A percentile compares a stretch with the other conserved stretches of the same genome.
phyloP scores from a whole-genome alignment of 2,113 vertebrate genomes.

The Prionailurus viverrinus region DNA sequence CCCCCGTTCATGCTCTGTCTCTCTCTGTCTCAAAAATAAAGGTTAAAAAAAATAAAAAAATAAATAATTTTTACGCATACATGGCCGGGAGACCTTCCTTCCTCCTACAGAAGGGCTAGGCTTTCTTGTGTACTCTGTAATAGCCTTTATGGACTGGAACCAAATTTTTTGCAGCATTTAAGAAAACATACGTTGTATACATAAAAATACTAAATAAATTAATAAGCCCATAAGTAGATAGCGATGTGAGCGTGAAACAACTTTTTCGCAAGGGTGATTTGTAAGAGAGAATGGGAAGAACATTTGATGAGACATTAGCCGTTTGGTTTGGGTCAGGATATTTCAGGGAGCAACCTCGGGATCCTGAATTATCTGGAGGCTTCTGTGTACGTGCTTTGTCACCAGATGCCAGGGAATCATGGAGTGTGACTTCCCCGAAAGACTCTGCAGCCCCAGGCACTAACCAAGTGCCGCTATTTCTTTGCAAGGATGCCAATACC shows the following conservation, averaged over 20 bases:
- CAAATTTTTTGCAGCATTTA: neutral
- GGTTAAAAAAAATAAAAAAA: no score
- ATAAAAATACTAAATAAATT: neutral
- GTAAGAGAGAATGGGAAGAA: neutral
- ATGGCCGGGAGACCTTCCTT: neutral
- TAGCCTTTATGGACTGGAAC: neutral
- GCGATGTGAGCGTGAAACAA: neutral
- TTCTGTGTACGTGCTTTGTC: neutral
- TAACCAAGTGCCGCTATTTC: constrained; percentile 43
- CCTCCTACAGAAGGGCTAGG: neutral
- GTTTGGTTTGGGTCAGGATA: neutral
- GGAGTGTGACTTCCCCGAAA: neutral
- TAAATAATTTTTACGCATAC: neutral
- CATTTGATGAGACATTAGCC: neutral
- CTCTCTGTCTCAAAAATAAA: no score
- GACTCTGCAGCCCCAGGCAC: neutral
- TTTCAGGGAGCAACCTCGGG: neutral
- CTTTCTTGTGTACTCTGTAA: neutral
- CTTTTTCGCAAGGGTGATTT: constrained; percentile 13
- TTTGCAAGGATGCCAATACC: neutral
- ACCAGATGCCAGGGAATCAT: constrained; percentile 15
- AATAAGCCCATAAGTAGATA: constrained; percentile 19
- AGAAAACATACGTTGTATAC: neutral
- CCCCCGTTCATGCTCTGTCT: no score
- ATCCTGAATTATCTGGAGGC: neutral